Evolutionary conservation across 1,140 invertebrate species (phyloP), one percentile per base, ranked within the genome.

Genomic region (Proales similis): DNA sequence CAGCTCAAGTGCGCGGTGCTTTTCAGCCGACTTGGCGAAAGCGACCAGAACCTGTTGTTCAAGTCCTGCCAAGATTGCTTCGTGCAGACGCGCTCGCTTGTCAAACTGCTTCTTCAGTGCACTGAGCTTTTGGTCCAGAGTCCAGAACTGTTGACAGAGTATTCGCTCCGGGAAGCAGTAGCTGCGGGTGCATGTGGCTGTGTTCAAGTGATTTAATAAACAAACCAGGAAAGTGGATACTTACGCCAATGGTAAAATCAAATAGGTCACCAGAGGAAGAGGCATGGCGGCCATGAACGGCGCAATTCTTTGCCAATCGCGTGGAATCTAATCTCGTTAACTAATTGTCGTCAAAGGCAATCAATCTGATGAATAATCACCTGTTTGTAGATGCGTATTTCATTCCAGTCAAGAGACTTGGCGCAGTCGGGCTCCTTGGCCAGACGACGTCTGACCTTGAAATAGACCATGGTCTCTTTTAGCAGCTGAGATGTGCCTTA

Each of bases 191-290:
- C 19, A 29, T n/a, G 12, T 30, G 38, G 6, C 5, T 36, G 19
- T 11, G 39, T 57, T 57, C 14, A 39, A 57, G 39, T 39, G 27
- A 11, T 7, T 11, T n/a, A 42, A 42, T 42, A 9, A 19, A 29
- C 20, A 1, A 39, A 26, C 30, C 20, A 27, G 45, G n/a, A n/a
- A n/a, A n/a, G n/a, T n/a, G n/a, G n/a, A n/a, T n/a, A 43, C n/a
- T 57, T 57, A 57, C 51, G 51, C 51, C 30, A 57, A 42, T 0
- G 51, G 51, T 57, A 57, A 6, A 57, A 57, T 27, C 17, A 57
- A 42, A n/a, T 57, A 57, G 19, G 39, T 57, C 9, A 57, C 26
- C 26, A 57, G n/a, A 20, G 51, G 51, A 57, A 57, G 32, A 29
- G 51, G 30, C 9, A 42, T 42, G 9, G 45, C n/a, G 2, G 45